Evolutionary conservation across 2,113 vertebrate species (phyloP), one percentile per base, ranked within the genome.

Genomic region (Microcebus lehilahytsara): DNA sequence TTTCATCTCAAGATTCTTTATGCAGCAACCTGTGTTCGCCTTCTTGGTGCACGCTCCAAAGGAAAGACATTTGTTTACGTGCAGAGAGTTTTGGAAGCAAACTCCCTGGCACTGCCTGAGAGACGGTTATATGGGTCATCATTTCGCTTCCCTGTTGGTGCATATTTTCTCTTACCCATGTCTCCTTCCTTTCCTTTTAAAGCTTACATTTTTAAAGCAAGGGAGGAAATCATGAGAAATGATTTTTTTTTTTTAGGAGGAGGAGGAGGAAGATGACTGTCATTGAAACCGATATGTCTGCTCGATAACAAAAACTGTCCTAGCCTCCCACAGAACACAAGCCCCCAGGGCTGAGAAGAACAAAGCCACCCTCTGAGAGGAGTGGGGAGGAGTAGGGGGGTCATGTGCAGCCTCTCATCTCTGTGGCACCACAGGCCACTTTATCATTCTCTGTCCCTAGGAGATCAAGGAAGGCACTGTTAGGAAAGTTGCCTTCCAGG

Each of bases 261-360:
- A 97, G 97, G 98, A 98, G 92, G 88, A 97, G 89, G 93, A 89
- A 97, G 91, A 95, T 97, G 98, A 98, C 98, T 98, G 98, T 98
- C 98, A 93, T 97, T 98, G 98, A 98, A 98, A 98, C 97, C 0
- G 97, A 99, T 98, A 98, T 6, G 97, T 98, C 98, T 98, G 96
- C 90, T 90, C 0, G 97, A 98, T 98, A 99, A 99, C 98, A 99
- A 98, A 98, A 98, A 97, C 99, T 98, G 98, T 98, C 98, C 98
- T 97, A 98, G 98, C 98, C 97, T 98, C 75, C 81, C 98, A 97
- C 85, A 95, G 97, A 98, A 98, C 96, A 97, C 97, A 97, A 97
- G 97, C 98, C 98, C 98, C 0, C 0, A 92, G 98, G 98, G 98
- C 98, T 92, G 92, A 67, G 96, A 92, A 97, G 98, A 98, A 99